Percentiles rank a stretch among this genome's conserved stretches.
Conservation (phyloP, 2,888 invertebrate species). For the Rhimphoctona megacephalus region DNA sequence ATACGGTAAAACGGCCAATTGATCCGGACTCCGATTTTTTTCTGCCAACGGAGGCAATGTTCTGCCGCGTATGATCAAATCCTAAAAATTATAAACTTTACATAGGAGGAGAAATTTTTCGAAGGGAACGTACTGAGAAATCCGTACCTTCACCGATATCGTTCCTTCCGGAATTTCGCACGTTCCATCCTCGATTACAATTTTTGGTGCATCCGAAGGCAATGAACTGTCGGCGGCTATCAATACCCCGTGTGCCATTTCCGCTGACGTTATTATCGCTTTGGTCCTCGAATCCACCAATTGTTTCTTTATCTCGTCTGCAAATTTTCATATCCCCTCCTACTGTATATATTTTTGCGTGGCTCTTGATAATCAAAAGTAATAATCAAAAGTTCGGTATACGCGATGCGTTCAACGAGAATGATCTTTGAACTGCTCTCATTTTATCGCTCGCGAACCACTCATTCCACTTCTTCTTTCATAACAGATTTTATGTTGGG, state of each 20-base stretch:
- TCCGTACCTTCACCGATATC: slow-evolving; percentile 86
- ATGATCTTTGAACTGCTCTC: background rate
- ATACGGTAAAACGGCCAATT: slow-evolving; percentile 86
- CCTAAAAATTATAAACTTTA: slow-evolving; percentile 72
- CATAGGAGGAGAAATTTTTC: background rate
- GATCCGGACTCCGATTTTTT: slow-evolving; percentile 68
- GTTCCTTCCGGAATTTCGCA: slow-evolving; percentile 86
- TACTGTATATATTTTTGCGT: background rate
- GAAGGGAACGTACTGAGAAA: background rate
- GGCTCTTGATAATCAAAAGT: background rate
- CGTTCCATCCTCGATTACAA: slow-evolving; percentile 82
- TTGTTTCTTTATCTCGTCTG: slow-evolving; percentile 91
- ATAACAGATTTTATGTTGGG: background rate
- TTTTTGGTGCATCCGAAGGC: slow-evolving; percentile 70
- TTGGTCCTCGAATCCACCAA: slow-evolving; percentile 88
- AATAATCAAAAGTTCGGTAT: background rate
- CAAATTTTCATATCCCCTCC: slow-evolving; percentile 75
- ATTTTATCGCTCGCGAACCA: background rate
- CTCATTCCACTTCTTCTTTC: background rate
- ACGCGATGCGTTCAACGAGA: background rate
- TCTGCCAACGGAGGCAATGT: slow-evolving; percentile 73
- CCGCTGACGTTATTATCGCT: slow-evolving; percentile 87
- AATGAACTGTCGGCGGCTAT: slow-evolving; percentile 80
- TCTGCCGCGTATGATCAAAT: slow-evolving; percentile 80
- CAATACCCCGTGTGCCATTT: slow-evolving; percentile 85